phyloP scores from a whole-genome alignment of 2,113 vertebrate genomes.

The Ailurus styani region DNA sequence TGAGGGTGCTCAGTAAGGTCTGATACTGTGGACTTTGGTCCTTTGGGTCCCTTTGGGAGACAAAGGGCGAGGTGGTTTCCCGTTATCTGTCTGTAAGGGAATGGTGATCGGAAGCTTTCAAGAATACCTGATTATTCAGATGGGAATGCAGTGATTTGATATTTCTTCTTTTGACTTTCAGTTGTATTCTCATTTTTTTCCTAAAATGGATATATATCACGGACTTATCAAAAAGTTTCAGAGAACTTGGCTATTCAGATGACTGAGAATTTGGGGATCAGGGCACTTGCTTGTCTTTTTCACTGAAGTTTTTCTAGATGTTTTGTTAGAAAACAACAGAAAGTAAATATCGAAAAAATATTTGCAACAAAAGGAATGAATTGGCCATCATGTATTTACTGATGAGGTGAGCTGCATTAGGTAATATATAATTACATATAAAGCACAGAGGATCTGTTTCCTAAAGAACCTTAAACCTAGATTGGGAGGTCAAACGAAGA shows the following conservation, averaged over 20 bases:
- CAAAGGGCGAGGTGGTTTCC: neutral
- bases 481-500: neutral
- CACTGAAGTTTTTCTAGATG: neutral
- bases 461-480: neutral
- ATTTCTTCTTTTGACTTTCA: neutral
- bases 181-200: neutral
- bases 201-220: neutral
- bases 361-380: neutral
- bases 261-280: neutral
- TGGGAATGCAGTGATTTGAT: neutral
- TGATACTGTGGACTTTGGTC: neutral
- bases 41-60: too few species aligned
- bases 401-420: neutral
- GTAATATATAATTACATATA: neutral
- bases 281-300: neutral
- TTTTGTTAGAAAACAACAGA: constrained; percentile 23
- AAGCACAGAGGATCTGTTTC: neutral
- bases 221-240: neutral
- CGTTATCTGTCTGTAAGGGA: neutral
- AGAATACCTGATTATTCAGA: neutral
- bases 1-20: neutral
- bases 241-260: neutral
- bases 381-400: neutral
- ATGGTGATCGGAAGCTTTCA: neutral
- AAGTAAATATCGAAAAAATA: neutral